Evolutionary conservation across 2,888 invertebrate genomes (phyloP).

Genomic region (Balanococcus diminutus): DNA sequence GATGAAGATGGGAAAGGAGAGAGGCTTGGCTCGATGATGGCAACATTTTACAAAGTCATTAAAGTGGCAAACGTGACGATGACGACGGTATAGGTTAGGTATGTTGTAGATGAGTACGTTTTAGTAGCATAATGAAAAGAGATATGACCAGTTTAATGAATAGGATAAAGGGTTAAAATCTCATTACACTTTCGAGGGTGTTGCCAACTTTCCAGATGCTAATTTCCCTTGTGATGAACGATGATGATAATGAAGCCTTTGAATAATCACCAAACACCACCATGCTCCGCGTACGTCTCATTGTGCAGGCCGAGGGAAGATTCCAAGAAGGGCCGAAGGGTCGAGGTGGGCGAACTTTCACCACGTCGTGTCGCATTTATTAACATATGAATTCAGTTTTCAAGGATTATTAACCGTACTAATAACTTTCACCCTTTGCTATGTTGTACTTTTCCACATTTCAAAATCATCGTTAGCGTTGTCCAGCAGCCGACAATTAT

Average conservation of each 20-base stretch:
- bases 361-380: slow-evolving; percentile 38
- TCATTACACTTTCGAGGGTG: slow-evolving; percentile 51
- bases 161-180: slow-evolving; percentile 49
- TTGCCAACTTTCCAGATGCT: slow-evolving; percentile 51
- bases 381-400: slow-evolving; percentile 55
- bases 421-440: slow-evolving; percentile 50
- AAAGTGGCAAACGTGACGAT: slow-evolving; percentile 44
- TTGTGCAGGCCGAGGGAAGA: neutral
- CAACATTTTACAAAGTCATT: slow-evolving; percentile 51
- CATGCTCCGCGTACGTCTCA: neutral
- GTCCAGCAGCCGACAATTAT: slow-evolving; percentile 47
- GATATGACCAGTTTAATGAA: slow-evolving; percentile 54
- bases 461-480: slow-evolving; percentile 43
- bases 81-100: neutral
- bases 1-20: neutral
- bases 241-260: slow-evolving; percentile 52
- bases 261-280: slow-evolving; percentile 47
- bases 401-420: slow-evolving; percentile 53
- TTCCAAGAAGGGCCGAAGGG: neutral
- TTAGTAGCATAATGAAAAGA: slow-evolving; percentile 24
- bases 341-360: slow-evolving; percentile 43
- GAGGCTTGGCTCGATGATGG: neutral
- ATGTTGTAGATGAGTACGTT: no score
- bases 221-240: slow-evolving; percentile 53
- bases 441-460: slow-evolving; percentile 37